A percentile compares a stretch with the other conserved stretches of the same genome.
Conservation (phyloP, 2,113 vertebrate genomes). For the Hydropotes inermis region DNA sequence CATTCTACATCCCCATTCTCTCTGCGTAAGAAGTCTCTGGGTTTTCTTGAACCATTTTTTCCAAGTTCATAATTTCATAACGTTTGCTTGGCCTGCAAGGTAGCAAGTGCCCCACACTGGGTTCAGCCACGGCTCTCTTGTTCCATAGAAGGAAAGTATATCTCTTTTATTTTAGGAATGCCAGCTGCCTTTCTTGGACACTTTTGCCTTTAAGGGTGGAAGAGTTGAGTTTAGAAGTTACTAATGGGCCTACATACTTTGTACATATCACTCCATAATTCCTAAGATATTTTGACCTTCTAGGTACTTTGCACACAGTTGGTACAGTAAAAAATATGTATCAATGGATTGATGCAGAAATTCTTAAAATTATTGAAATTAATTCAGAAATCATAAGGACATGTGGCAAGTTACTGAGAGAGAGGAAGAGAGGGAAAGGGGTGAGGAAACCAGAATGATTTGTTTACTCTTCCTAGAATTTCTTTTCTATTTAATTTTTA, state of each 20-base stretch:
- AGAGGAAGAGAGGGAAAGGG: not conserved
- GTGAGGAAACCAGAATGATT: not conserved
- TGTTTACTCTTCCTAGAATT: conserved; percentile 51
- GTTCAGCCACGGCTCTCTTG: not conserved
- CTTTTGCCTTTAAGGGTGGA: not conserved
- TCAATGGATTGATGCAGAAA: not conserved
- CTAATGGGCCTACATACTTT: not conserved
- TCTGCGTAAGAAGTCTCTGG: not conserved
- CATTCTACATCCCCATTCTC: not conserved
- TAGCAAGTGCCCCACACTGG: conserved; percentile 7
- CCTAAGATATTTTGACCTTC: conserved; percentile 35
- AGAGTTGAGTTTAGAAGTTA: not conserved
- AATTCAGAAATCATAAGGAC: not conserved
- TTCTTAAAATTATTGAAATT: not conserved
- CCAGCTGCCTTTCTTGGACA: not conserved
- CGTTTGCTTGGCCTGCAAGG: not conserved
- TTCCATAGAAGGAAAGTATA: not conserved
- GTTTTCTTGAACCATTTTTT: not conserved
- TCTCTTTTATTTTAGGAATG: conserved; percentile 33
- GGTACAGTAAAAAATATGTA: not conserved
- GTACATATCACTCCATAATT: conserved; percentile 12
- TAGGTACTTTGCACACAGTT: not conserved
- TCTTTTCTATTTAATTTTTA: not conserved
- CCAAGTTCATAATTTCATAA: not conserved
- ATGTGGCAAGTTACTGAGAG: not conserved